Evolutionary conservation across 1,140 invertebrate genomes (phyloP).

Genomic region (Drosophila ironensis): DNA sequence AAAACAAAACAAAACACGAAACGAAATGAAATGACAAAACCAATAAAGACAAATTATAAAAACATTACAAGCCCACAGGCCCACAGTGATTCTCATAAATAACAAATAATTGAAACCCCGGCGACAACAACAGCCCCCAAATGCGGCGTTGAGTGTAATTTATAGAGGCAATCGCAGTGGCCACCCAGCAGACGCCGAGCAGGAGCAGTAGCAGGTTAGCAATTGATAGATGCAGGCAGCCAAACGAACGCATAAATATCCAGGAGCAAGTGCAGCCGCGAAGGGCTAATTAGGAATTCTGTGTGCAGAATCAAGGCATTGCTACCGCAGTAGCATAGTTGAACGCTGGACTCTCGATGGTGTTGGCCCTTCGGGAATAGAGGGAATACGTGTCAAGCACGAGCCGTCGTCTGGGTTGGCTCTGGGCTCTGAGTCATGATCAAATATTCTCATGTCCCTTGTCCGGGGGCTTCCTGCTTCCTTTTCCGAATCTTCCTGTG

Average conservation of each 20-base stretch:
- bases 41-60: constrained; percentile 73
- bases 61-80: constrained; percentile 15
- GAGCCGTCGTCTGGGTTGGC: too few relatives aligned
- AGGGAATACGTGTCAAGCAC: constrained; percentile 54
- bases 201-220: constrained; percentile 45
- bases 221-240: constrained; percentile 61
- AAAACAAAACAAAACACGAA: constrained; percentile 21
- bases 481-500: constrained; percentile 29
- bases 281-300: constrained; percentile 66
- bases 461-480: constrained; percentile 66
- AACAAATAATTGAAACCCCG: constrained; percentile 18
- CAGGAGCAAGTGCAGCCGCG: neutral
- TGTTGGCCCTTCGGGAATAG: constrained; percentile 5
- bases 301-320: constrained; percentile 57
- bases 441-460: constrained; percentile 63
- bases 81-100: constrained; percentile 55
- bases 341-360: neutral
- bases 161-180: constrained; percentile 62
- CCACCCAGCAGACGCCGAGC: constrained; percentile 63
- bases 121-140: constrained; percentile 43
- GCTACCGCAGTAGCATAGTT: constrained; percentile 16
- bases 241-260: constrained; percentile 67
- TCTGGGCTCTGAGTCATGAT: constrained; percentile 44
- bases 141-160: constrained; percentile 58
- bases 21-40: constrained; percentile 27